These are phyloP conservation scores for Diplodus puntazzo DNA, from an alignment of 2,797 vertebrate genomes.

Conservation along the genomic window DNA sequence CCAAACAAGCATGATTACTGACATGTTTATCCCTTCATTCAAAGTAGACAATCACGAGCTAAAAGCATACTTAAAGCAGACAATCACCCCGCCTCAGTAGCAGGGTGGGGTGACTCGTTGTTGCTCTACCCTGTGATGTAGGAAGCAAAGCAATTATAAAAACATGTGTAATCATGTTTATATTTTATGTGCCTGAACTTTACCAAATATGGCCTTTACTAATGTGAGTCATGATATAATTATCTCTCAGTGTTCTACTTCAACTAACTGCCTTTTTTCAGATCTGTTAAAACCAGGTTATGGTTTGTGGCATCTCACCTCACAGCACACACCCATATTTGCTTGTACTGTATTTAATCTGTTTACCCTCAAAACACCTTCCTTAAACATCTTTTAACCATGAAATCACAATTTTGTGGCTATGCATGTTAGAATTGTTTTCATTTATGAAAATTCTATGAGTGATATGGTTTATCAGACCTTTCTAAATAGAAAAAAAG, in stretches of 20 bases:
- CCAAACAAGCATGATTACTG: slow-evolving; percentile 40
- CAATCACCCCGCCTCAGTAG: slow-evolving; percentile 47
- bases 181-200: slow-evolving; percentile 16
- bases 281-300: slow-evolving; percentile 41
- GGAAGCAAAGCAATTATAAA: slow-evolving; percentile 39
- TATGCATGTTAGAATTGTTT: background rate
- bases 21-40: slow-evolving; percentile 68
- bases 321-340: background rate
- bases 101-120: slow-evolving; percentile 39
- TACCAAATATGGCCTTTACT: slow-evolving; percentile 39
- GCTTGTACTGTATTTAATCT: background rate
- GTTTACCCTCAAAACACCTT: slow-evolving; percentile 11
- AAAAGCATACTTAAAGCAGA: slow-evolving; percentile 44
- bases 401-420: background rate
- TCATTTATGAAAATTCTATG: background rate
- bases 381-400: background rate
- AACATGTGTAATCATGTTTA: slow-evolving; percentile 56
- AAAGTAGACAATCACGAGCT: slow-evolving; percentile 48
- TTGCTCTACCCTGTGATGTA: slow-evolving; percentile 23
- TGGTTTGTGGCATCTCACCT: slow-evolving; percentile 47
- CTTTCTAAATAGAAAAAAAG: background rate
- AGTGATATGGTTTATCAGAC: background rate
- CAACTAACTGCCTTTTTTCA: slow-evolving; percentile 9
- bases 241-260: slow-evolving; percentile 8
- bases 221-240: slow-evolving; percentile 30